These are phyloP conservation scores for Calameuta pallipes DNA, from an alignment of 2,888 invertebrate genomes.

Conservation along the genomic window DNA sequence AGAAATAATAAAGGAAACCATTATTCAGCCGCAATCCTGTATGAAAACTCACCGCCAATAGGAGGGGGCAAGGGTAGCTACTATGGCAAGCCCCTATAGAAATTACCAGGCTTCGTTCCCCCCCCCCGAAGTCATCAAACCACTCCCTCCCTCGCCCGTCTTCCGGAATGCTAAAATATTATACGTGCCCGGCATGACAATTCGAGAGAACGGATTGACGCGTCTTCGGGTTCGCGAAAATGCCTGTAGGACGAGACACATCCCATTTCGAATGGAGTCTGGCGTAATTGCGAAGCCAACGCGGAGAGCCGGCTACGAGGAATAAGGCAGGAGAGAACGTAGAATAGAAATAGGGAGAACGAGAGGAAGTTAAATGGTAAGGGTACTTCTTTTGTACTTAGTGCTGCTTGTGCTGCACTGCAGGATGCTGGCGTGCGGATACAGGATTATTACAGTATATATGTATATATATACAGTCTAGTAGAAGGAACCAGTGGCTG, in stretches of 20 bases:
- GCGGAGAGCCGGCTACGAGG: not conserved
- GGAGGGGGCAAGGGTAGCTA: not conserved
- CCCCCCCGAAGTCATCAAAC: not conserved
- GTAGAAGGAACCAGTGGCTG: not conserved
- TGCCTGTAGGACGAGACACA: not conserved
- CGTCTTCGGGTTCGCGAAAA: not conserved
- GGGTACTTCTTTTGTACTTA: not conserved
- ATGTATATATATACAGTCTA: not conserved
- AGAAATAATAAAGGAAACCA: not conserved
- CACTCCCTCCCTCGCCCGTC: too few relatives aligned
- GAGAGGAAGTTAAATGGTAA: not conserved
- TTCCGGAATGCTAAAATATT: not conserved
- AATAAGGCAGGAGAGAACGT: not conserved
- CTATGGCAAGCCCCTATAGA: not conserved
- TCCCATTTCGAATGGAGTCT: not conserved
- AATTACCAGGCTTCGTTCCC: not conserved
- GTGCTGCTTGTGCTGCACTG: not conserved
- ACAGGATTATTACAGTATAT: not conserved
- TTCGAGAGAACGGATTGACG: not conserved
- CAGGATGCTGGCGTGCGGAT: not conserved
- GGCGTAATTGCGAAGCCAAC: not conserved
- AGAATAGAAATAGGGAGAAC: not conserved
- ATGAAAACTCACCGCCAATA: not conserved
- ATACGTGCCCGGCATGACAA: not conserved
- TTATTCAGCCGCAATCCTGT: not conserved